Base-by-base conservation (phyloP, 2,797 vertebrate species). In the Catharus ustulatus region DNA sequence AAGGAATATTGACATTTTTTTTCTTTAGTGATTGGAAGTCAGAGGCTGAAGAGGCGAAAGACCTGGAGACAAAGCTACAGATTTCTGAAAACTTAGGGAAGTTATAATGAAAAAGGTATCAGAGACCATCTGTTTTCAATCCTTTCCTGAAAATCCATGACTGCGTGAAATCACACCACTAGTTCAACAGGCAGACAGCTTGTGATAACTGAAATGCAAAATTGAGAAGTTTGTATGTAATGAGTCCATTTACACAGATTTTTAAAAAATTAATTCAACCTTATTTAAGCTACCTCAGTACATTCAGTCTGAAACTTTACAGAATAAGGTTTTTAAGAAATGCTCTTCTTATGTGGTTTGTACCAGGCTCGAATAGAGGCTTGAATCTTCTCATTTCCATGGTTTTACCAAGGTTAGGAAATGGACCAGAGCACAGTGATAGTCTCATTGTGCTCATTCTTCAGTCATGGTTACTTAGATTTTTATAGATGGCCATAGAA, bases 111-210 rank as follows among this genome's bases (percentile, higher is more conserved):
- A 80, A 92, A 91, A 71, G 6, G 24, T 68, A 85, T 45, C 40
- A 83, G 43, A 79, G n/a, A 67, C 59, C 43, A 86, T 77, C 79
- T 87, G 84, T 85, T 63, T 49, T 92, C 36, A 73, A 23, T 48
- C 40, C 17, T 62, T 64, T n/a, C 15, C 36, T 61, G 63, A 85
- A 79, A 87, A 90, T 48, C 45, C 20, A 29, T 15, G 23, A 20
- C 11, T 69, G 38, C 46, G 72, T 81, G 68, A 84, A 87, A 66
- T 82, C 55, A 57, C 40, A 80, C 11, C 14, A 11, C 18, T 27
- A 68, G 42, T 36, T 94, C 54, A 89, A 74, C 36, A 87, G n/a
- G 23, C 30, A 90, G 59, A 64, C 15, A 76, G 15, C n/a, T 73
- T 76, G 64, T 80, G 61, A 67, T 38, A 54, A 34, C 38, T 49